Evolutionary conservation across 2,113 vertebrate species (phyloP).

Genomic region (Sceloporus undulatus): DNA sequence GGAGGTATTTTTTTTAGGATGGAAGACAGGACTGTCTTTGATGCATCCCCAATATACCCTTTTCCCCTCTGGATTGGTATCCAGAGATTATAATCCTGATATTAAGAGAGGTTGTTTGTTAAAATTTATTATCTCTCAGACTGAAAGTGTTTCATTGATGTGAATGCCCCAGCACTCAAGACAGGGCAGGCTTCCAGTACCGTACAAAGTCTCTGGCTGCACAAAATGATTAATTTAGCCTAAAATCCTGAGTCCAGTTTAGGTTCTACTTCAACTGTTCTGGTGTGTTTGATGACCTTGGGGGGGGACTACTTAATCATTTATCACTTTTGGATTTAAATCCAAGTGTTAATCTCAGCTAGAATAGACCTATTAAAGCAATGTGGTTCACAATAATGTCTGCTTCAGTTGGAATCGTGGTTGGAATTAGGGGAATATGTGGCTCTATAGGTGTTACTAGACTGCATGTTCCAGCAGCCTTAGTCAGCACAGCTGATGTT

Average conservation of each 20-base stretch:
- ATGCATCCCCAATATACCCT: not conserved
- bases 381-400: too few species aligned
- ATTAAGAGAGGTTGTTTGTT: not conserved
- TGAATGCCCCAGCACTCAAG: not conserved
- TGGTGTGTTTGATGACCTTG: not conserved
- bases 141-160: not conserved
- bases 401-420: too few species aligned
- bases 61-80: not conserved
- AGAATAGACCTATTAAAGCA: too few species aligned
- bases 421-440: too few species aligned
- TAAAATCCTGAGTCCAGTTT: not conserved
- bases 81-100: not conserved
- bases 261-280: not conserved
- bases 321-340: not conserved
- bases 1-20: not conserved
- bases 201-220: not conserved
- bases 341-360: not conserved
- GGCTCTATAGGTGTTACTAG: too few species aligned
- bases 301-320: not conserved
- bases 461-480: not conserved
- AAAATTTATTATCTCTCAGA: not conserved
- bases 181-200: not conserved
- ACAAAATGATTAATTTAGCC: not conserved
- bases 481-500: too few species aligned
- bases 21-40: not conserved